Conservation (phyloP, 53 echinoderm and acorn worm genomes). For the Zoroaster sp. region DNA sequence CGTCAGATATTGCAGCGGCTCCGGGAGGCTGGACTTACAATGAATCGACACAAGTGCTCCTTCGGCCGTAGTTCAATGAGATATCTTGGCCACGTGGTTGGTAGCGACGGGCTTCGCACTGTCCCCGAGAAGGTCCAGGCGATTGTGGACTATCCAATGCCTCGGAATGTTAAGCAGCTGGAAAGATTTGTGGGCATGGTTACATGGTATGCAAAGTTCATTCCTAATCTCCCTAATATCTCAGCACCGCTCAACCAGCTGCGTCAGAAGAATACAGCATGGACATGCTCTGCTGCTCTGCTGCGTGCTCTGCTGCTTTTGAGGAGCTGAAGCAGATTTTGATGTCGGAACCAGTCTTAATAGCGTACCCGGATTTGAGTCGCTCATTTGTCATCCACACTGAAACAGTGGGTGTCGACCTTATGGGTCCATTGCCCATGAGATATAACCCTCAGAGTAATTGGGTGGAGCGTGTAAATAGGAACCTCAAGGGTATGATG, state of each 20-base stretch:
- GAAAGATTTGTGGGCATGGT: constrained; percentile 57
- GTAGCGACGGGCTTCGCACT: constrained; percentile 21
- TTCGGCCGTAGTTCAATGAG: constrained; percentile 31
- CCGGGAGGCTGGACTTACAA: constrained; percentile 43
- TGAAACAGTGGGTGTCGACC: constrained; percentile 13
- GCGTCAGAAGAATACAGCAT: neutral
- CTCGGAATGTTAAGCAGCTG: constrained; percentile 20
- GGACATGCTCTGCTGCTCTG: constrained; percentile 20
- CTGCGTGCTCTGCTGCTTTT: neutral
- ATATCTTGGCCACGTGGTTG: constrained; percentile 50
- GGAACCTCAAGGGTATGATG: constrained; percentile 56
- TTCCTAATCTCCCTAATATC: neutral
- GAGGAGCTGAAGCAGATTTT: constrained; percentile 5
- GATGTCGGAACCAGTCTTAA: neutral
- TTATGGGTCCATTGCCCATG: neutral
- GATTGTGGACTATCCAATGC: constrained; percentile 40
- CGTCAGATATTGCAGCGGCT: constrained; percentile 8
- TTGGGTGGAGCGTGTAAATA: constrained; percentile 67
- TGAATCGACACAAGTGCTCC: constrained; percentile 30
- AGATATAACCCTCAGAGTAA: constrained; percentile 52
- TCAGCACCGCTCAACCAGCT: constrained; percentile 23
- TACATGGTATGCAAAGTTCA: constrained; percentile 51
- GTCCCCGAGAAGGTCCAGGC: constrained; percentile 37
- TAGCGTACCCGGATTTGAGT: constrained; percentile 18
- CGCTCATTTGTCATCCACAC: constrained; percentile 36